Evolutionary conservation across 1,140 invertebrate genomes (phyloP).

Genomic region (Lepidurus arcticus): DNA sequence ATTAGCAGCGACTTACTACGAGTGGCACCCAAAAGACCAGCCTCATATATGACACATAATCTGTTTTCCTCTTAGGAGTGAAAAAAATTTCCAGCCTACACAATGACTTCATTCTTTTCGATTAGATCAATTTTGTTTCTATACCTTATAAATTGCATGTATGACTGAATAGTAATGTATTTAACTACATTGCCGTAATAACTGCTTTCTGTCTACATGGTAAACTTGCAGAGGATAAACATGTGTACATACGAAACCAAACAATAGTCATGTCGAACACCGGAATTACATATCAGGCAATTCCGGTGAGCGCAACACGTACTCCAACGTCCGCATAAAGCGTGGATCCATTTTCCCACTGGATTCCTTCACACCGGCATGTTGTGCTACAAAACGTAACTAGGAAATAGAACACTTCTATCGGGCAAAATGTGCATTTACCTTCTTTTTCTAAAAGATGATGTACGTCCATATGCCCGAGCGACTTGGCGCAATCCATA

Average conservation of each 20-base stretch:
- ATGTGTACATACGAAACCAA: neutral
- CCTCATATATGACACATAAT: neutral
- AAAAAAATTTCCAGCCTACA: neutral
- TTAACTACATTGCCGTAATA: neutral
- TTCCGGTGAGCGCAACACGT: neutral
- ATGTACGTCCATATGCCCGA: neutral
- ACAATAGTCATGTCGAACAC: neutral
- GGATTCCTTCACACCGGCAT: neutral
- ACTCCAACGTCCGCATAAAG: constrained; percentile 8
- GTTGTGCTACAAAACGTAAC: neutral
- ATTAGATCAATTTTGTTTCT: neutral
- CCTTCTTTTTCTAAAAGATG: neutral
- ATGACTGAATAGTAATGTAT: constrained; percentile 2
- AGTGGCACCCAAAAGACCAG: neutral
- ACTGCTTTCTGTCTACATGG: neutral
- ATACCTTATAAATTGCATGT: neutral
- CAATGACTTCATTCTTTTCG: neutral
- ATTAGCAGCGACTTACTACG: constrained; percentile 8
- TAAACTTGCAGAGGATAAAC: neutral
- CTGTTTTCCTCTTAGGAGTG: neutral
- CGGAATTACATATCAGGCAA: constrained; percentile 1
- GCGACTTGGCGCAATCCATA: neutral
- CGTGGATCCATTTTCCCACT: neutral
- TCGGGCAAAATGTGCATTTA: neutral
- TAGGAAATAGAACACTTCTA: neutral